Percentiles rank a stretch among this genome's conserved stretches.
Conservation (phyloP, 2,113 vertebrate species). For the Tauraco erythrolophus region DNA sequence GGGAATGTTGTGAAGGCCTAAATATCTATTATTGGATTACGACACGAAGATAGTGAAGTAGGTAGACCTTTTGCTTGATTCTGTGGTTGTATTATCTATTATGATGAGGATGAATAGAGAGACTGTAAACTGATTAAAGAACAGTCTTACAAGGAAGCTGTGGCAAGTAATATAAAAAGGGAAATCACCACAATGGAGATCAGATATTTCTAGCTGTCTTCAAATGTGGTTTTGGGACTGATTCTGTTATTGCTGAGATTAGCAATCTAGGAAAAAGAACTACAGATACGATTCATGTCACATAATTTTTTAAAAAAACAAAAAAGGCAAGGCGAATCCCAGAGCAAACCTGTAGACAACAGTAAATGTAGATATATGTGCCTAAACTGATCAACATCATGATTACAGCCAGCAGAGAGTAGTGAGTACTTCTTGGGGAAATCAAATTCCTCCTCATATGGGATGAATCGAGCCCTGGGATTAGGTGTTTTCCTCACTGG, state of each 20-base stretch:
- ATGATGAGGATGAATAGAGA: background rate
- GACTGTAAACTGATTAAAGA: background rate
- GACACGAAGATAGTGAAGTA: background rate
- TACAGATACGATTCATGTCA: background rate
- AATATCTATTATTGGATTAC: background rate
- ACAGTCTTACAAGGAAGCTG: background rate
- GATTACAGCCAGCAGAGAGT: background rate
- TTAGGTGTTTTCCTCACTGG: background rate
- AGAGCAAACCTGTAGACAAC: background rate
- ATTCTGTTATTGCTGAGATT: background rate
- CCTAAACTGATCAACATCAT: background rate
- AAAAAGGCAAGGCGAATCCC: background rate
- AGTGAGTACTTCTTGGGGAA: background rate
- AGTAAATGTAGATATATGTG: background rate
- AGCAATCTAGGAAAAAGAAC: background rate
- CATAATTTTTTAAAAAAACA: background rate
- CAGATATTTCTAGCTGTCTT: background rate
- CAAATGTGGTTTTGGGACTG: background rate
- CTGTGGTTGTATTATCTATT: background rate
- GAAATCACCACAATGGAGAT: background rate
- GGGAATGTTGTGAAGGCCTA: background rate
- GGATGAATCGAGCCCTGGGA: background rate
- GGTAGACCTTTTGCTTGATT: background rate
- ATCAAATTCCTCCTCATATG: background rate
- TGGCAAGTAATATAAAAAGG: background rate